Evolutionary conservation across 1,140 invertebrate genomes (phyloP), one percentile per base, ranked within the genome.

Genomic region (Glossosoma conforme): DNA sequence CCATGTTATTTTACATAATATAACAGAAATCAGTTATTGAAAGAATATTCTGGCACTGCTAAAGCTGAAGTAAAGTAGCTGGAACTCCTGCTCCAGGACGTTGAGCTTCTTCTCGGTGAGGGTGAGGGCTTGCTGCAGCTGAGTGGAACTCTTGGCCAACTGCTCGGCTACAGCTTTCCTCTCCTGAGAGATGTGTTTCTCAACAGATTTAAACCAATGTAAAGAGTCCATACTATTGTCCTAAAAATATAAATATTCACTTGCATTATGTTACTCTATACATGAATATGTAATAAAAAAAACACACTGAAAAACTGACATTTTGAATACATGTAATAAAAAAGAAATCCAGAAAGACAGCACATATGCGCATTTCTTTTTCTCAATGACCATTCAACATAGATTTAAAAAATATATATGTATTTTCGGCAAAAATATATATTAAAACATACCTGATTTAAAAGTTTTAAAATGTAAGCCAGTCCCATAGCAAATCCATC

Each of bases 401-500:
- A n/a, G n/a, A n/a, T n/a, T n/a, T n/a, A n/a, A n/a, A n/a, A n/a
- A n/a, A n/a, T n/a, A n/a, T n/a, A n/a, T n/a, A n/a, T n/a, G n/a
- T n/a, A n/a, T n/a, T n/a, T n/a, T n/a, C n/a, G n/a, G n/a, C n/a
- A n/a, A n/a, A n/a, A n/a, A n/a, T n/a, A n/a, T n/a, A n/a, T n/a
- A 54, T 82, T 74, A 3, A 88, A 61, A 44, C 15, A 49, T 60
- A 78, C 79, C 67, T 87, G 85, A 65, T 85, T 76, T 9, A 87
- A 65, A 52, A 87, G 66, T 60, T 81, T 82, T 28, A 85, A 74
- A 55, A 87, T 84, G 51, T 86, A 87, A 2, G 85, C 82, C 2
- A 88, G 67, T 11, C 95, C 96, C 81, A 99, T 92, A 18, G 93
- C 89, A 77, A 99, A 98, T 24, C 97, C 97, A 74, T 99, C 97